Percentiles rank a stretch among this genome's conserved stretches.
Evolutionary conservation across 2,113 vertebrate species (phyloP).

Genomic region (Scortum barcoo): DNA sequence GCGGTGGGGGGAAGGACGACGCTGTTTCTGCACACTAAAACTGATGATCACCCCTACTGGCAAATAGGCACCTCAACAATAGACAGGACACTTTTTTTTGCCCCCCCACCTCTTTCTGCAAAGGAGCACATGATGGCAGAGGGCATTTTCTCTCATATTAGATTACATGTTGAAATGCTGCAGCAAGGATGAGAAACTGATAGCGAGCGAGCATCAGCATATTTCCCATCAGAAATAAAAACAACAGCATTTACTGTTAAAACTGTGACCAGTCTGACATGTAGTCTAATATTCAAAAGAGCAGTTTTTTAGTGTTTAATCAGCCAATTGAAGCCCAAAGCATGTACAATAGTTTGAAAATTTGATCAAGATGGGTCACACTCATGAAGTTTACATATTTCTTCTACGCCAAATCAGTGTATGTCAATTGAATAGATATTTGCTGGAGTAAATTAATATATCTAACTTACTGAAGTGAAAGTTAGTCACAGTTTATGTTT

Average conservation of each 20-base stretch:
- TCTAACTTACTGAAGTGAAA: too few species aligned
- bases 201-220: conserved; percentile 7
- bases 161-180: conserved; percentile 1
- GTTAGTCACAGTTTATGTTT: too few species aligned
- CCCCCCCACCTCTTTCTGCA: too few species aligned
- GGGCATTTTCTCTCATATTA: neutral
- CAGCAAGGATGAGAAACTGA: neutral
- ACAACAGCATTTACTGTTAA: too few species aligned
- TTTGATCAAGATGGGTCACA: neutral
- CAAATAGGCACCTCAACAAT: conserved; percentile 71
- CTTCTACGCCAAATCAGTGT: neutral
- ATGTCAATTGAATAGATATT: neutral
- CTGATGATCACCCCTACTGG: conserved; percentile 80
- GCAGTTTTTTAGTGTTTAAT: neutral
- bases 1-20: conserved; percentile 45
- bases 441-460: neutral
- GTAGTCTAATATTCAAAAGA: neutral
- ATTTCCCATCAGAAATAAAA: neutral
- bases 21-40: conserved; percentile 56
- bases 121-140: conserved; percentile 12
- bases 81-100: neutral
- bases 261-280: neutral
- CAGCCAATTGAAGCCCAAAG: neutral
- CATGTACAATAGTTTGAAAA: neutral
- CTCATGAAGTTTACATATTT: neutral